Evolutionary conservation across 2,113 vertebrate genomes (phyloP).

Genomic region (Oreotrochilus melanogaster): DNA sequence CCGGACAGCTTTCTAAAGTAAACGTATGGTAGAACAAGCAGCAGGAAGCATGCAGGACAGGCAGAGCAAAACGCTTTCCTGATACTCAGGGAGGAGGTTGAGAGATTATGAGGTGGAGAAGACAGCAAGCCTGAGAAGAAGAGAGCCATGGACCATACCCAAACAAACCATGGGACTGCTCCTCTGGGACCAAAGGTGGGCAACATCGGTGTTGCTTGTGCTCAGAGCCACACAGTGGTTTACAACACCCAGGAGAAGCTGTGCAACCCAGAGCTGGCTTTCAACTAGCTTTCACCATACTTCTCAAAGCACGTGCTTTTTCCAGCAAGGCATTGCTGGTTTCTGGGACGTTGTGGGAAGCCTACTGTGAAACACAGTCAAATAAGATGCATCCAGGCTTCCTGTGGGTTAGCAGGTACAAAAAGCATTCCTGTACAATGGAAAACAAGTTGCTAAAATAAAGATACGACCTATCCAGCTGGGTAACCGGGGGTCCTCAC

Average conservation of each 20-base stretch:
- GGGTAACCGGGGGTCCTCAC: constrained; percentile 12
- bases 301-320: background rate
- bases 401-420: background rate
- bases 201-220: background rate
- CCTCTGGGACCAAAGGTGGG: background rate
- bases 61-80: background rate
- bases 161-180: background rate
- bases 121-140: background rate
- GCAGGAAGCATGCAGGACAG: background rate
- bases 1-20: background rate
- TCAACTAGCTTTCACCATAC: background rate
- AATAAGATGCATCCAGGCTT: background rate
- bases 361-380: background rate
- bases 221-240: background rate
- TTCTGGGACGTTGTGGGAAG: background rate
- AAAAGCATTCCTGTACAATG: background rate
- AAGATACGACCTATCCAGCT: constrained; percentile 30
- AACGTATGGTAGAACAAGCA: background rate
- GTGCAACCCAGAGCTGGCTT: background rate
- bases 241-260: background rate
- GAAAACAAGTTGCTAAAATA: constrained; percentile 24
- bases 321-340: background rate
- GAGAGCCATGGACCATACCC: accelerated
- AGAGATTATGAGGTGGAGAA: accelerated
- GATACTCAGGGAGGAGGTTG: background rate